Evolutionary conservation across 1,140 invertebrate species (phyloP), one percentile per base, ranked within the genome.

Genomic region (Bombus waltoni): DNA sequence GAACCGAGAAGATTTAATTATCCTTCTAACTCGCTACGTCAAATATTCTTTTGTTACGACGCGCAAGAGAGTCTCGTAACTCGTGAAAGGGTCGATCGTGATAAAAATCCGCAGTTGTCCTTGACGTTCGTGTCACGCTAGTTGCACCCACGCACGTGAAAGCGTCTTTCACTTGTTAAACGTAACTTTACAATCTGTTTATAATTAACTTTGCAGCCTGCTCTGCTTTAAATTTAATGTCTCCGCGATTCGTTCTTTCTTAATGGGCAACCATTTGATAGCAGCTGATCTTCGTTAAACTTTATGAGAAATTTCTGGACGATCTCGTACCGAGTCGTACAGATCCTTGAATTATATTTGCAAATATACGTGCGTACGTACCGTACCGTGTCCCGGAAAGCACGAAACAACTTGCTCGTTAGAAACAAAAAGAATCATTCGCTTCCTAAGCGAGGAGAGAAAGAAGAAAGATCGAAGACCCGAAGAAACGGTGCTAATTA

Each of bases 1-100:
- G 38, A 78, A 42, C 28, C 28, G 75, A 42, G 8, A 32, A 25
- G 35, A 65, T 77, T 77, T 77, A 77, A 77, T 77, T 77, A 65
- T 65, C 75, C 32, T 65, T 62, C 28, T 42, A 62, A 35, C 25
- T 77, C 75, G 75, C 38, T 53, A 53, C 47, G 47, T 53, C 47
- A 53, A 53, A 53, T 53, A 53, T 53, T 53, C 47, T 53, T 53
- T 53, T 53, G 47, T 53, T 53, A 53, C 47, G 47, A 53, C 47
- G 18, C 5, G 47, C 18, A 22, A 2, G 47, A 22, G 6, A 53
- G 47, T 53, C 47, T 53, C 47, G 47, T 53, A 53, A 22, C 47
- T 22, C 47, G 47, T 53, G 47, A 53, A 53, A 62, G 59, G 35
- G 22, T 62, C 25, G 74, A 13, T 40, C 25, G 47, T 35, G 22